These are phyloP conservation scores for Halcyon senegalensis DNA, from an alignment of 2,113 vertebrate species.

Conservation along the genomic window DNA sequence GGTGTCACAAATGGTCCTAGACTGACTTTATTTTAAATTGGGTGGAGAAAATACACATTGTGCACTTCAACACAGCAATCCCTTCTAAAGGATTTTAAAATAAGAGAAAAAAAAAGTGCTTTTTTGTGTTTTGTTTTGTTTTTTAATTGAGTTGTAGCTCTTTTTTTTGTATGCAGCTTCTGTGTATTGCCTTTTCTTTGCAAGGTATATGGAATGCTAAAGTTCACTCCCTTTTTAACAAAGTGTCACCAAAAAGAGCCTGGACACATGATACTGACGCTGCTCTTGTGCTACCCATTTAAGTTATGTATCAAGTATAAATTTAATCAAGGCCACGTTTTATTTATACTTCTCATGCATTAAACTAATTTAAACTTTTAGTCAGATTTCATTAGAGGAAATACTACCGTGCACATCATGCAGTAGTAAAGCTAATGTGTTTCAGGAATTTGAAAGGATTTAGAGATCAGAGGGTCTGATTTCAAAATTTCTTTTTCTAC, in stretches of 20 bases:
- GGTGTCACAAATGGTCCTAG: not conserved
- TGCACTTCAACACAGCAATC: not conserved
- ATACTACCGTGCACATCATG: slow-evolving; percentile 81
- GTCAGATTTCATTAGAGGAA: slow-evolving; percentile 86
- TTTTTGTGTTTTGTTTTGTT: not conserved
- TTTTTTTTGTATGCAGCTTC: not conserved
- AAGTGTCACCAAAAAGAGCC: slow-evolving; percentile 68
- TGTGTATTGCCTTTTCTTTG: not conserved
- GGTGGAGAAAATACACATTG: not conserved
- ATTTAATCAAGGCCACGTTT: slow-evolving; percentile 86
- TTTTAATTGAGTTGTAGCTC: not conserved
- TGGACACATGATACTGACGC: slow-evolving; percentile 74
- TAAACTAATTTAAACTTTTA: slow-evolving; percentile 86
- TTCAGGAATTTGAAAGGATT: slow-evolving; percentile 86
- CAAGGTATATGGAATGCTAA: slow-evolving; percentile 62
- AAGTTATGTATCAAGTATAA: slow-evolving; percentile 81
- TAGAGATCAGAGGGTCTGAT: slow-evolving; percentile 84
- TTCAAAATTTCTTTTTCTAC: slow-evolving; percentile 77
- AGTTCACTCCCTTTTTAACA: slow-evolving; percentile 61
- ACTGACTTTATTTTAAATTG: not conserved
- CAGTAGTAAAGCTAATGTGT: slow-evolving; percentile 83
- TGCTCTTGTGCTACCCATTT: slow-evolving; percentile 80
- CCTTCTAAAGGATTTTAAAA: not conserved
- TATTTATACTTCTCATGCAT: slow-evolving; percentile 87
- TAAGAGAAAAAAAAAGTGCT: not conserved